Base-by-base conservation (phyloP, 2,888 invertebrate species). In the Cylindroiulus punctatus region DNA sequence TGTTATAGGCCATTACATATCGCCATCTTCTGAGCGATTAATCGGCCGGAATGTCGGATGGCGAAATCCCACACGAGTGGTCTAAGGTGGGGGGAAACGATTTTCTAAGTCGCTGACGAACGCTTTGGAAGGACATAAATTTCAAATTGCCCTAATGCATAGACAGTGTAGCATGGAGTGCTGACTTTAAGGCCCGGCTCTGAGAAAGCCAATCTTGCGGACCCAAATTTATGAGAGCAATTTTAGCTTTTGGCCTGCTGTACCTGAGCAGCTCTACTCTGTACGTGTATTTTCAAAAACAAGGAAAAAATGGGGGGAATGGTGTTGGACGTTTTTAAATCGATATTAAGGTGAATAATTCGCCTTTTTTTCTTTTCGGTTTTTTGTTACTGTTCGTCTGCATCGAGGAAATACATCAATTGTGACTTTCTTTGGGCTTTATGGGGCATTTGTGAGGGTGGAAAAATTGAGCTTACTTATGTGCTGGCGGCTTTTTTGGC, bases 11-110 rank as follows among this genome's bases (percentile, higher is more conserved):
- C 76, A 76, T 76, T 76, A 30, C 76, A 76, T 76, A 76, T 76
- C 76, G 76, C 76, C 76, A 76, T 76, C 76, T 76, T 76, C 76
- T 76, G 76, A 76, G 30, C 76, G 76, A 76, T 76, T 76, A 76
- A 76, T 76, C 76, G 76, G 30, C 76, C 76, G 76, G 76, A 76
- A 76, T 76, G 76, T 76, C 3, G 76, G 76, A 76, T 76, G 14
- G 76, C 65, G 76, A 76, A 76, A 76, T 76, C 76, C 76, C 26
- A 76, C 76, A 57, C 22, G 7, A 57, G 22, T 8, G 57, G 22
- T 57, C 57, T 57, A 57, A 57, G 57, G 22, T 22, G 76, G 76
- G 76, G 22, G 17, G 30, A 76, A 76, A 76, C 30, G 76, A 30
- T 76, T 76, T 76, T 76, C 76, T 76, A 76, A 76, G 76, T 76